Base-by-base conservation (phyloP, 2,888 invertebrate species). In the Chaitophorus viminalis region DNA sequence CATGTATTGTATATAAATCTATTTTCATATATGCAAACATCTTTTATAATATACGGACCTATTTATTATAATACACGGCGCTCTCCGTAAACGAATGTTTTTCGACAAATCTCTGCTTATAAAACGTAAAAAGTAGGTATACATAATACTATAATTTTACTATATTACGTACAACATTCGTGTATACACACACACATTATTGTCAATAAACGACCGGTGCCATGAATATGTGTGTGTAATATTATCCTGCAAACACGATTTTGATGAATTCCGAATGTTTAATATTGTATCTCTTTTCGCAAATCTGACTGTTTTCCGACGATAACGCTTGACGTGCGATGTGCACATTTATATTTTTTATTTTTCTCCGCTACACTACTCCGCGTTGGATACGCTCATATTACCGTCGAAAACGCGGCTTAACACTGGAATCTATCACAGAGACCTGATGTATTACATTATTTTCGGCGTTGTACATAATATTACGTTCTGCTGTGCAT, bases 261-360 rank as follows among this genome's bases (percentile, higher is more conserved):
- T 25, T 25, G 29, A 31, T 70, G 3, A 29, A 17, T 29, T 31
- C 5, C 25, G 46, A 14, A 46, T 46, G 46, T 46, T 46, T 11
- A 46, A 31, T 31, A 4, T 33, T 72, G 21, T 36, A 36, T 74
- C 36, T 74, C 1, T 36, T 74, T 74, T 39, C 25, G n/a, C 5
- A 65, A 65, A 79, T 65, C 65, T 39, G 36, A 29, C 79, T 79
- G 79, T 79, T 79, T 79, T 79, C 29, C 39, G 29, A 18, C 79
- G 79, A 79, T 79, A 79, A 79, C 79, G n/a, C n/a, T 6, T 31
- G 36, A 21, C 21, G 33, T 25, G 72, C 33, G 46, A 46, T 14
- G 33, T 18, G 72, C 18, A 31, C 33, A 8, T 33, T 36, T 72
- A 33, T 33, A 1, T 72, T 72, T 72, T 72, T 5, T 21, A 1